A percentile compares a stretch with the other conserved stretches of the same genome.
phyloP scores from a whole-genome alignment of 2,797 vertebrate species.

The Anniella stebbinsi region DNA sequence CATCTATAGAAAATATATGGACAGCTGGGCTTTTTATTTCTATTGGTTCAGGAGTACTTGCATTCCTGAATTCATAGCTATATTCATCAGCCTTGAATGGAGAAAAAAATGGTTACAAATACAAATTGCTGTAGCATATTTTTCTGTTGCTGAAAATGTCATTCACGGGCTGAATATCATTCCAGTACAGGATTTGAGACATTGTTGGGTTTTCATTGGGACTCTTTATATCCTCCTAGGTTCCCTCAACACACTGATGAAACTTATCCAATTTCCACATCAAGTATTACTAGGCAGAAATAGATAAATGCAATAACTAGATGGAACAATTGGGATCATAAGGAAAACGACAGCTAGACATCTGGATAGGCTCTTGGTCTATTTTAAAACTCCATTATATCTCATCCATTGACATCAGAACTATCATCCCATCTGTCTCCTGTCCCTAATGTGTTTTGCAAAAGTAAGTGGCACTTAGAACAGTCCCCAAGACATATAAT shows the following conservation, averaged over 20 bases:
- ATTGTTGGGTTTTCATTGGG: background rate
- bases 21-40: background rate
- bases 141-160: background rate
- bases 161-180: background rate
- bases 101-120: background rate
- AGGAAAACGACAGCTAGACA: conserved; percentile 28
- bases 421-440: conserved; percentile 12
- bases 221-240: background rate
- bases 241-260: background rate
- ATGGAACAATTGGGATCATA: conserved; percentile 15
- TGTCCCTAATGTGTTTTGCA: conserved; percentile 26
- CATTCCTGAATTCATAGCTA: background rate
- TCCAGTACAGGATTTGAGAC: background rate
- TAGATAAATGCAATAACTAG: conserved; percentile 30
- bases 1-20: background rate
- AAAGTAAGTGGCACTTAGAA: conserved; percentile 11
- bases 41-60: background rate
- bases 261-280: conserved; percentile 21
- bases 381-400: conserved; percentile 35
- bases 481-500: background rate
- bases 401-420: conserved; percentile 16
- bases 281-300: conserved; percentile 19
- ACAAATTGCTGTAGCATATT: background rate
- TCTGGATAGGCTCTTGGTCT: conserved; percentile 21
- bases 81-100: background rate